Evolutionary conservation across 2,797 vertebrate species (phyloP).

Genomic region (Poecilia wingei): DNA sequence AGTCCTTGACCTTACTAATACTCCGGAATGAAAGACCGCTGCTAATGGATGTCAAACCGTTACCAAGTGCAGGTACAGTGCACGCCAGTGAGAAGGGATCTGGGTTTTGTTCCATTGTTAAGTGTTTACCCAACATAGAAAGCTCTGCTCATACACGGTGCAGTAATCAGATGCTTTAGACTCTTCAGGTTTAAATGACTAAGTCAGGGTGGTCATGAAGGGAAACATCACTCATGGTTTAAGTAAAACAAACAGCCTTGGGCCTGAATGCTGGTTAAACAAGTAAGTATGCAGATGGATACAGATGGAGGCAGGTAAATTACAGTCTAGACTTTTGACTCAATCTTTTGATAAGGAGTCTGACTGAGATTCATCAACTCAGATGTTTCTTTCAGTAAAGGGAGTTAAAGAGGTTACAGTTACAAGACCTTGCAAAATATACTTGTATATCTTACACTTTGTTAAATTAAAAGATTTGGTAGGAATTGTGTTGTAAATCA

Average conservation of each 20-base stretch:
- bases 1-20: conserved; percentile 46
- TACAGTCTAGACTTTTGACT: not conserved
- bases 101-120: conserved; percentile 21
- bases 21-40: conserved; percentile 56
- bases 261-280: conserved; percentile 55
- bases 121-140: conserved; percentile 52
- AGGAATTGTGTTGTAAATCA: not conserved
- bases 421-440: not conserved
- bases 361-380: not conserved
- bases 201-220: conserved; percentile 42
- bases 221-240: conserved; percentile 49
- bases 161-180: conserved; percentile 51
- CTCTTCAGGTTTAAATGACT: conserved; percentile 35
- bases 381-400: not conserved
- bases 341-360: not conserved
- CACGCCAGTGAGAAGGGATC: conserved; percentile 15
- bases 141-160: conserved; percentile 16
- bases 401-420: not conserved
- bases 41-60: conserved; percentile 50
- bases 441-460: not conserved
- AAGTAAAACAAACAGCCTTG: conserved; percentile 60
- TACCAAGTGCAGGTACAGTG: conserved; percentile 54
- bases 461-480: not conserved
- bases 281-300: conserved; percentile 40
- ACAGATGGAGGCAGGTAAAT: conserved; percentile 2